A percentile compares a stretch with the other conserved stretches of the same genome.
Evolutionary conservation across 2,888 invertebrate species (phyloP).

Genomic region (Gymnosoma rotundatum): DNA sequence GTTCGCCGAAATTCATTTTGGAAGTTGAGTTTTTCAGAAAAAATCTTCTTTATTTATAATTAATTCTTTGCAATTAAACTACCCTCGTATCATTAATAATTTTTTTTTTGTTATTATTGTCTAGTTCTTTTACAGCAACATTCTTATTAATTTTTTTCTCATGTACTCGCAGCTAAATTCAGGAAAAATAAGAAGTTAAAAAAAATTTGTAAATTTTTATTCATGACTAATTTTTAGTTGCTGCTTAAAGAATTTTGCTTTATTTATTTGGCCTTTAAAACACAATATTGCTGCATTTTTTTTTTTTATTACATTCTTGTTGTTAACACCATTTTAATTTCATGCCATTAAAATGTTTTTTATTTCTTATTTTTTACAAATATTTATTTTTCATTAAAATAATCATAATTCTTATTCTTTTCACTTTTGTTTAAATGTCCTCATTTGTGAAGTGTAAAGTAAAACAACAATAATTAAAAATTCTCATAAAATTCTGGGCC

Average conservation of each 20-base stretch:
- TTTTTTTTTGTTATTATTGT: no score
- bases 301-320: constrained; percentile 7
- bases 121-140: no score
- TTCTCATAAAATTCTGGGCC: constrained; percentile 36
- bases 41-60: no score
- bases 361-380: constrained; percentile 9
- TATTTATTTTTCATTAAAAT: constrained; percentile 36
- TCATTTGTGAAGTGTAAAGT: constrained; percentile 20
- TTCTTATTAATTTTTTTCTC: no score
- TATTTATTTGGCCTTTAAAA: constrained; percentile 18
- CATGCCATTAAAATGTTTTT: neutral
- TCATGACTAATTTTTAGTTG: constrained; percentile 40
- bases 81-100: no score
- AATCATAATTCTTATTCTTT: neutral
- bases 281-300: constrained; percentile 8
- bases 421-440: constrained; percentile 48
- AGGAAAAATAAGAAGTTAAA: neutral
- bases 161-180: neutral
- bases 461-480: constrained; percentile 27
- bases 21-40: no score
- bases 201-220: neutral
- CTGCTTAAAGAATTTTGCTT: neutral
- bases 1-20: no score
- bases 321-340: constrained; percentile 3
- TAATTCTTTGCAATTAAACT: no score